These are phyloP conservation scores for Galagoides demidoff DNA, from an alignment of 2,797 vertebrate species.

Conservation along the genomic window DNA sequence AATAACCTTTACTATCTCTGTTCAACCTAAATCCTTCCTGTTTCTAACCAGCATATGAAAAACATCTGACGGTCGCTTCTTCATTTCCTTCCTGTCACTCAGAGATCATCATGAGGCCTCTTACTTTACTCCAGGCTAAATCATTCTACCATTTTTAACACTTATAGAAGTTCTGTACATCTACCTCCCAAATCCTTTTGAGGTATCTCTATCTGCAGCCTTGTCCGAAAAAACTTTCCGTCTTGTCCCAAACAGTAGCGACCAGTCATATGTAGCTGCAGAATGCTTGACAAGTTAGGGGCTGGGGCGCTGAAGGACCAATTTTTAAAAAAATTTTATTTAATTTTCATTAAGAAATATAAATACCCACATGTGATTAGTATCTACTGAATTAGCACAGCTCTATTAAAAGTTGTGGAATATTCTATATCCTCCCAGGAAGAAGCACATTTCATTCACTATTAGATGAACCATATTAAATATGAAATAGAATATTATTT, in stretches of 20 bases:
- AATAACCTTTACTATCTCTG: background rate
- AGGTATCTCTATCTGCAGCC: background rate
- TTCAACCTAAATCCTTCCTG: constrained; percentile 19
- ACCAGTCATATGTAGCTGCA: background rate
- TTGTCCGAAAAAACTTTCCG: background rate
- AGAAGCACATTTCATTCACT: constrained; percentile 1
- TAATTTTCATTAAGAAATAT: constrained; percentile 47
- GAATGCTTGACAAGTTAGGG: constrained; percentile 18
- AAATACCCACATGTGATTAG: constrained; percentile 6
- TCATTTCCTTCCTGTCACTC: background rate
- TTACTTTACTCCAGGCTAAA: constrained; percentile 33
- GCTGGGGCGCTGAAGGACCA: background rate
- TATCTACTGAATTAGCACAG: background rate
- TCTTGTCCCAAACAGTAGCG: background rate
- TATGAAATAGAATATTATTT: background rate
- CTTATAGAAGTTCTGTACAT: background rate
- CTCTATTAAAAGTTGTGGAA: background rate
- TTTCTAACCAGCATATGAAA: background rate
- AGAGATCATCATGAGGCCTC: background rate
- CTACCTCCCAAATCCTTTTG: background rate
- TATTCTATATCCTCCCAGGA: background rate
- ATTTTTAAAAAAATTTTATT: background rate
- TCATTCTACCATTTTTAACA: constrained; percentile 55
- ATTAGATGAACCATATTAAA: background rate
- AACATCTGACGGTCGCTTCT: constrained; percentile 27